Evolutionary conservation across 2,797 vertebrate genomes (phyloP).

Genomic region (Miichthys miiuy): DNA sequence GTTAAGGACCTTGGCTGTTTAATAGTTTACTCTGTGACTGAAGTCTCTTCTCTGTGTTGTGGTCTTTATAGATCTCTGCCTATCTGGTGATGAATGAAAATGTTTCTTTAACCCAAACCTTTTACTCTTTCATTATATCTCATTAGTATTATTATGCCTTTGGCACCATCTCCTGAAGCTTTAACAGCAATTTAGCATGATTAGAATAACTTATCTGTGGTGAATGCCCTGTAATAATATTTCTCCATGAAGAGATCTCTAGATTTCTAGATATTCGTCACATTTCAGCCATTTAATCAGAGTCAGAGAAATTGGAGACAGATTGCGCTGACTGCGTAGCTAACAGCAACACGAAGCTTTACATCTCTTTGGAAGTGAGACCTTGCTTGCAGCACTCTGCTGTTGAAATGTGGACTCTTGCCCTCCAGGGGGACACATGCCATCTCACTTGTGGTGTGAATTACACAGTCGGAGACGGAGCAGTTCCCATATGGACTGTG

Average conservation of each 20-base stretch:
- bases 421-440: slow-evolving; percentile 28
- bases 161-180: not conserved
- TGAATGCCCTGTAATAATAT: not conserved
- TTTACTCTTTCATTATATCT: not conserved
- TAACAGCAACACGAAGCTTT: slow-evolving; percentile 18
- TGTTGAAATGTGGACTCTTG: slow-evolving; percentile 42
- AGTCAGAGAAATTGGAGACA: slow-evolving; percentile 8
- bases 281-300: slow-evolving; percentile 2
- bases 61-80: not conserved
- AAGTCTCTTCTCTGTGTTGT: not conserved
- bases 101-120: not conserved
- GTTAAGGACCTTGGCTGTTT: slow-evolving; percentile 1
- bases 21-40: not conserved
- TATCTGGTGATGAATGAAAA: not conserved
- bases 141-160: not conserved
- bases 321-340: slow-evolving; percentile 8
- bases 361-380: slow-evolving; percentile 7
- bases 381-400: slow-evolving; percentile 22
- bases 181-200: not conserved
- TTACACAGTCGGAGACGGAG: slow-evolving; percentile 48
- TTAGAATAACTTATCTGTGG: not conserved
- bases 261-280: not conserved
- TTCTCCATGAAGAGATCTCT: not conserved
- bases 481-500: slow-evolving; percentile 40
- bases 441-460: slow-evolving; percentile 47